Percentiles rank a stretch among this genome's conserved stretches.
These are phyloP conservation scores for Florisuga fusca DNA, from an alignment of 2,797 vertebrate species.

Conservation along the genomic window DNA sequence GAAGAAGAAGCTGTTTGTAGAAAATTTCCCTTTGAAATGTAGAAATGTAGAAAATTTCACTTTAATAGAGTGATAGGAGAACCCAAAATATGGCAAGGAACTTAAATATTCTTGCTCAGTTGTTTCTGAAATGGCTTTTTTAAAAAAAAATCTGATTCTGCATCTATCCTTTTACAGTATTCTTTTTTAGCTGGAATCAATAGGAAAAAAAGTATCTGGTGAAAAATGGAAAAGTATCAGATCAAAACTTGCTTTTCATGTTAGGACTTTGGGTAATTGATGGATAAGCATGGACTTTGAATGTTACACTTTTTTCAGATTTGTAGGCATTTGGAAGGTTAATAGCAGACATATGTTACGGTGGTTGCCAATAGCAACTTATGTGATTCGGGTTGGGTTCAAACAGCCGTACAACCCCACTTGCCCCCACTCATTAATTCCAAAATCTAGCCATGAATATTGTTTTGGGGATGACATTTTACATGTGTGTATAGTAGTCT, in stretches of 20 bases:
- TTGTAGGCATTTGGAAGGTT: constrained; percentile 29
- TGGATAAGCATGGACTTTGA: not conserved
- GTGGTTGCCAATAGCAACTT: constrained; percentile 19
- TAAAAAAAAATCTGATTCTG: not conserved
- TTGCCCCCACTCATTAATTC: constrained; percentile 18
- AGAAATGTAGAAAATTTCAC: not conserved
- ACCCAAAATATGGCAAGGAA: not conserved
- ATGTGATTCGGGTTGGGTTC: constrained; percentile 22
- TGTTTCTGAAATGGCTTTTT: not conserved
- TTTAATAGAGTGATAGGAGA: not conserved
- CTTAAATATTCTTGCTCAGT: not conserved
- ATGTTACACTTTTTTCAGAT: not conserved
- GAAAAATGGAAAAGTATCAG: not conserved
- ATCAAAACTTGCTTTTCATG: not conserved
- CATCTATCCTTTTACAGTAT: not conserved
- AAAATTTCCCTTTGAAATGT: not conserved
- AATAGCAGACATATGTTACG: constrained; percentile 28
- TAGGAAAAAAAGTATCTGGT: not conserved
- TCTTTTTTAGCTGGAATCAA: not conserved
- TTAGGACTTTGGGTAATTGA: not conserved
- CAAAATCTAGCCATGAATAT: not conserved
- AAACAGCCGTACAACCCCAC: constrained; percentile 19
- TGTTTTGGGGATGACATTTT: constrained; percentile 16
- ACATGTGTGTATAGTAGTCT: not conserved
- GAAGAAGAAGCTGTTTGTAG: not conserved